phyloP scores from a whole-genome alignment of 2,797 vertebrate species.

The Aselliscus stoliczkanus region DNA sequence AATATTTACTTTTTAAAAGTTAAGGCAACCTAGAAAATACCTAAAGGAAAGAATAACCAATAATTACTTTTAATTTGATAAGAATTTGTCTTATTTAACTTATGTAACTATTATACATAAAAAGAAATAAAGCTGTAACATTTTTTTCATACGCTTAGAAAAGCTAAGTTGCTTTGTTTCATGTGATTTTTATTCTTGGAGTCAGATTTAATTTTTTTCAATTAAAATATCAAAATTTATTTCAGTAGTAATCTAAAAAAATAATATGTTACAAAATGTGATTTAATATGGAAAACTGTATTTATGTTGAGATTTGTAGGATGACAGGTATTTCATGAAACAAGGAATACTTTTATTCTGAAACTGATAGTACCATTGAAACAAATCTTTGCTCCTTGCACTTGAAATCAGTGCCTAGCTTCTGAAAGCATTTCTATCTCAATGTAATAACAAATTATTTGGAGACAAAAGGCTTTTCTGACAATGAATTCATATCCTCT shows the following conservation, averaged over 20 bases:
- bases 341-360: background rate
- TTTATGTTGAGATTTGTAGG: slow-evolving; percentile 22
- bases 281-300: background rate
- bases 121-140: background rate
- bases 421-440: background rate
- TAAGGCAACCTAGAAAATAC: background rate
- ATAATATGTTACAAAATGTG: background rate
- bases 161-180: background rate
- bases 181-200: background rate
- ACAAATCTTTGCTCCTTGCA: background rate
- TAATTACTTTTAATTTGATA: background rate
- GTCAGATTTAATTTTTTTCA: background rate
- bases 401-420: background rate
- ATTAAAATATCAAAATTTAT: background rate
- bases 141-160: background rate
- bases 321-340: background rate
- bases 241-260: background rate
- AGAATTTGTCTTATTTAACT: background rate
- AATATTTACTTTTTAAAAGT: background rate
- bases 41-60: background rate
- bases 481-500: slow-evolving; percentile 3
- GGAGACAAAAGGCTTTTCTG: background rate
- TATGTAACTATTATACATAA: background rate
- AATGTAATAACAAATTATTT: slow-evolving; percentile 9
- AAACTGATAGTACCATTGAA: background rate